These are phyloP conservation scores for Neoascia interrupta DNA, from an alignment of 2,888 invertebrate genomes.

Conservation along the genomic window DNA sequence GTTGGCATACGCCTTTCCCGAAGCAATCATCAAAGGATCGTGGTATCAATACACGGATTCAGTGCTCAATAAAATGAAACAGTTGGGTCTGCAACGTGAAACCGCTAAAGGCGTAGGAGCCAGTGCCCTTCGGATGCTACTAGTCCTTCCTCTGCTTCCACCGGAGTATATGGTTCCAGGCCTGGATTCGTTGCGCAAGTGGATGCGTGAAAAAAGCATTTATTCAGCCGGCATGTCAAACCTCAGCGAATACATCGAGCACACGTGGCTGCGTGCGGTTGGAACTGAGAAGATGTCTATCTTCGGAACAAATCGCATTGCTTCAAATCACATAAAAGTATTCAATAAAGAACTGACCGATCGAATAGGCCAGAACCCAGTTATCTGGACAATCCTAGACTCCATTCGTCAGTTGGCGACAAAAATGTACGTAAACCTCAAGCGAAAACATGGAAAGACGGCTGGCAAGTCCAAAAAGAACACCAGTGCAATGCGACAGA, in stretches of 20 bases:
- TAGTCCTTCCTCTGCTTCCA: constrained; percentile 72
- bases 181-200: constrained; percentile 72
- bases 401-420: constrained; percentile 71
- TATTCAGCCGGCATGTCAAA: constrained; percentile 57
- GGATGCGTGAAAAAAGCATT: constrained; percentile 72
- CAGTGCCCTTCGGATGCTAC: constrained; percentile 71
- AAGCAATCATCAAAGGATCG: constrained; percentile 72
- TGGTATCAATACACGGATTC: constrained; percentile 73
- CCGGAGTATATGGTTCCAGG: constrained; percentile 73
- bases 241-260: constrained; percentile 72
- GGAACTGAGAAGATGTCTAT: constrained; percentile 74
- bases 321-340: constrained; percentile 71
- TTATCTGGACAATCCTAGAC: constrained; percentile 72
- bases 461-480: constrained; percentile 48
- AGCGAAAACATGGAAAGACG: constrained; percentile 50
- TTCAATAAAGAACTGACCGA: constrained; percentile 72
- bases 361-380: constrained; percentile 66
- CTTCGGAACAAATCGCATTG: constrained; percentile 72
- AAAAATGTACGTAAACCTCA: constrained; percentile 69
- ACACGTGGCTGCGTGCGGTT: constrained; percentile 71
- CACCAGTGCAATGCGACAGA: constrained; percentile 39
- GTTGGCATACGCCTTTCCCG: constrained; percentile 70
- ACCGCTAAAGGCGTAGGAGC: constrained; percentile 71
- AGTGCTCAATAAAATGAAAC: constrained; percentile 70
- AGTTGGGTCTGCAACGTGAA: constrained; percentile 69